Percentiles rank a stretch among this genome's conserved stretches.
phyloP scores from a whole-genome alignment of 2,888 invertebrate genomes.

The Chaetoderma sp. region DNA sequence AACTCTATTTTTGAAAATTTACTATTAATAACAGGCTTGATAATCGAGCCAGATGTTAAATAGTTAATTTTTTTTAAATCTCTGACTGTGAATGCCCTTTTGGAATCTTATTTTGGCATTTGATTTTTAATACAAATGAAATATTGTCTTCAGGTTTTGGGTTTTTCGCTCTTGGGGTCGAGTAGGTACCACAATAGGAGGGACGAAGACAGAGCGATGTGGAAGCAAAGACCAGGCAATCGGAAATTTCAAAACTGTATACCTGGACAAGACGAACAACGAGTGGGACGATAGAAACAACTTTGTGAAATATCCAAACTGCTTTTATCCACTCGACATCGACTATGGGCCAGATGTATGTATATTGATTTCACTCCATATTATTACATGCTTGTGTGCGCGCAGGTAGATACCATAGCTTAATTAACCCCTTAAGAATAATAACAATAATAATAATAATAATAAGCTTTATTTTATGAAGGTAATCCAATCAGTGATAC shows the following conservation, averaged over 20 bases:
- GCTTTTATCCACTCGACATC: slow-evolving; percentile 88
- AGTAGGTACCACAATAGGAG: slow-evolving; percentile 93
- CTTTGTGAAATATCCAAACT: slow-evolving; percentile 80
- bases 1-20: no score
- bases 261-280: slow-evolving; percentile 87
- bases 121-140: background rate
- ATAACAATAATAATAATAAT: no score
- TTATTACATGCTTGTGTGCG: no score
- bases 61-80: no score
- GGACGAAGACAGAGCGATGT: slow-evolving; percentile 63
- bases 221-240: slow-evolving; percentile 66
- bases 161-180: slow-evolving; percentile 95
- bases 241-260: slow-evolving; percentile 76
- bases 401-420: no score
- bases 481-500: no score
- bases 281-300: slow-evolving; percentile 77
- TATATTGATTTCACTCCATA: slow-evolving; percentile 9
- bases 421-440: no score
- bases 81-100: no score
- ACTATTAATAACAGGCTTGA: no score
- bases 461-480: no score
- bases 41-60: no score
- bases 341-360: slow-evolving; percentile 82
- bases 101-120: no score
- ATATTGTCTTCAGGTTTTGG: slow-evolving; percentile 74